These are phyloP conservation scores for Bovichtus diacanthus DNA, from an alignment of 2,797 vertebrate genomes.

Conservation along the genomic window DNA sequence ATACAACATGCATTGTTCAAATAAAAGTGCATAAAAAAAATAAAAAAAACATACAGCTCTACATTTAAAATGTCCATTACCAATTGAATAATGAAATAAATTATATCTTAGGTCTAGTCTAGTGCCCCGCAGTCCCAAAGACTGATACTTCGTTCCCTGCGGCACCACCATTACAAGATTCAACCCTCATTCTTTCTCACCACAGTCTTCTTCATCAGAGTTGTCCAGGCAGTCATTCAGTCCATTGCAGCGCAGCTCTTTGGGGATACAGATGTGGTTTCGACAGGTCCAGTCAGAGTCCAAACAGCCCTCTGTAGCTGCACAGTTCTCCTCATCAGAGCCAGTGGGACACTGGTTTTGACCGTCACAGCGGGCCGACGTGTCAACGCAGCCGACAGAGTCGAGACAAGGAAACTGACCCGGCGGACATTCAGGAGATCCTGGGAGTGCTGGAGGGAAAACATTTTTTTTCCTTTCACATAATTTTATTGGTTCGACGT, in stretches of 20 bases:
- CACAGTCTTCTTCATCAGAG: conserved; percentile 90
- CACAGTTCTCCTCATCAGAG: conserved; percentile 86
- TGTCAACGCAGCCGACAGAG: conserved; percentile 80
- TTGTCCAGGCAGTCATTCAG: conserved; percentile 88
- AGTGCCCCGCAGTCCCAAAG: neutral
- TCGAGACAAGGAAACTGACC: conserved; percentile 85
- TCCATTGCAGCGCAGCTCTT: conserved; percentile 85
- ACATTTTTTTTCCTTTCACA: neutral
- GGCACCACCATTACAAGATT: too few relatives aligned
- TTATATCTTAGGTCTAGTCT: too few relatives aligned
- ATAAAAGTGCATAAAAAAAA: neutral
- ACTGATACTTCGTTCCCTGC: neutral
- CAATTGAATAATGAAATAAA: neutral
- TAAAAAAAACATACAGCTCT: neutral
- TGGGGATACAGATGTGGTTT: conserved; percentile 86
- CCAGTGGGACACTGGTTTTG: conserved; percentile 85
- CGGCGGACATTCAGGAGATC: conserved; percentile 71
- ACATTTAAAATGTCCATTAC: neutral
- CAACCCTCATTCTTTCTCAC: conserved; percentile 43
- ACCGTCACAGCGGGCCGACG: conserved; percentile 85
- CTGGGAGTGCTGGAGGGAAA: conserved; percentile 4
- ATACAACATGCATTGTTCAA: neutral
- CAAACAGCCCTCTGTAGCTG: conserved; percentile 77
- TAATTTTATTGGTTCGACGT: neutral
- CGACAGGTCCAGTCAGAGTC: conserved; percentile 89